These are phyloP conservation scores for Rhinoptilus africanus DNA, from an alignment of 2,113 vertebrate species.

Conservation along the genomic window DNA sequence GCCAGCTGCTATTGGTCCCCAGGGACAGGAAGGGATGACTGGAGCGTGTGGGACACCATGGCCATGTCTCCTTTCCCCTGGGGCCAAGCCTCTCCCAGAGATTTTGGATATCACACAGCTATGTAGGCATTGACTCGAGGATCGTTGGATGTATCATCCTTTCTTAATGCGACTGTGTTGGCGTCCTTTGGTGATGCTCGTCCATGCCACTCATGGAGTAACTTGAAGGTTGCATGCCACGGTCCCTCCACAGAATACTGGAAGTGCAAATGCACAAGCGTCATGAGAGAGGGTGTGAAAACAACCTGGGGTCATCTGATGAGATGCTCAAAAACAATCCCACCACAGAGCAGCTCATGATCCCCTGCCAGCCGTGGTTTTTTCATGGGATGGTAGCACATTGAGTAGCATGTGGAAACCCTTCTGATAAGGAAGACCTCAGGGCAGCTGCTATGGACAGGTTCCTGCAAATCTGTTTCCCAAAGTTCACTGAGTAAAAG, in stretches of 20 bases:
- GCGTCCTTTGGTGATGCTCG: neutral
- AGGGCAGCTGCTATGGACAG: neutral
- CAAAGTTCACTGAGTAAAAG: neutral
- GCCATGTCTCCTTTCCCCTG: neutral
- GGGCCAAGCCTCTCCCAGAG: neutral
- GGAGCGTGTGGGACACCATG: neutral
- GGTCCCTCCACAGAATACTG: neutral
- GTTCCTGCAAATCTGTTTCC: neutral
- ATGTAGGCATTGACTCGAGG: neutral
- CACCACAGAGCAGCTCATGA: neutral
- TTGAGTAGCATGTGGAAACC: neutral
- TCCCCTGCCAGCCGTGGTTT: rapidly evolving
- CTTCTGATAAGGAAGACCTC: neutral
- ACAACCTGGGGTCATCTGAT: neutral
- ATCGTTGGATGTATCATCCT: neutral
- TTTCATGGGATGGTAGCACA: neutral
- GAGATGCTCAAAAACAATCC: neutral
- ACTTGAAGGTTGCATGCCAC: neutral
- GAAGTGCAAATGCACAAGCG: neutral
- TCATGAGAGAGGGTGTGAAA: neutral
- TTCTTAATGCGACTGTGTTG: rapidly evolving
- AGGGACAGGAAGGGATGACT: neutral
- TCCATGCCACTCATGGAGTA: neutral
- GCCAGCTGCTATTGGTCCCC: neutral
- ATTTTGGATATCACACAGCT: neutral